These are phyloP conservation scores for Oenanthe oenanthe DNA, from an alignment of 2,113 vertebrate genomes.

Conservation along the genomic window DNA sequence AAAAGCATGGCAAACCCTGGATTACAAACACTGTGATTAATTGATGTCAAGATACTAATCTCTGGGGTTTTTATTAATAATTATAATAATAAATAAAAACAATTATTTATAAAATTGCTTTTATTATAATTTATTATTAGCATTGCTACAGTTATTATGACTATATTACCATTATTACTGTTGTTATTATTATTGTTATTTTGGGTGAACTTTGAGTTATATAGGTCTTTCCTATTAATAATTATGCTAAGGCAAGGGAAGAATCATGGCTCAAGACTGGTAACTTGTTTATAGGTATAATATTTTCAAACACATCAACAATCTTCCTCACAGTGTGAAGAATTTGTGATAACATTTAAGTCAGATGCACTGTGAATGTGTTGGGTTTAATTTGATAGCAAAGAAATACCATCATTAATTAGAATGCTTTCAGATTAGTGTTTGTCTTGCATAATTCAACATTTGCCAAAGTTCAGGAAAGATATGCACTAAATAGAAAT, in stretches of 20 bases:
- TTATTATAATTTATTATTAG: background rate
- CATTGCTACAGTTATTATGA: background rate
- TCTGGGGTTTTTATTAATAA: background rate
- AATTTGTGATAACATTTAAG: slow-evolving; percentile 1
- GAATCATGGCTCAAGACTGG: background rate
- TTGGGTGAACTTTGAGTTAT: slow-evolving; percentile 13
- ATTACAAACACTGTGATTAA: slow-evolving; percentile 60
- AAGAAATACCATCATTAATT: slow-evolving; percentile 61
- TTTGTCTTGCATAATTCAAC: slow-evolving; percentile 60
- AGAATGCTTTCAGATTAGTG: slow-evolving; percentile 61
- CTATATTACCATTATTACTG: background rate
- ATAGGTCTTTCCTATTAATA: background rate
- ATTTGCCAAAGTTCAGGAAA: slow-evolving; percentile 68
- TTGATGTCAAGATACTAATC: slow-evolving; percentile 51
- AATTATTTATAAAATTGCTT: background rate
- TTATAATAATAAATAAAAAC: background rate
- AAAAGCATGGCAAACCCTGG: slow-evolving; percentile 20
- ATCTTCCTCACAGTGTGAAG: background rate
- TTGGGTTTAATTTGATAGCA: slow-evolving; percentile 46
- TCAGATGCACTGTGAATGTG: background rate
- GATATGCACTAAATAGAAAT: slow-evolving; percentile 60
- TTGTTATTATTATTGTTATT: background rate
- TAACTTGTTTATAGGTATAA: background rate
- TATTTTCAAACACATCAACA: slow-evolving; percentile 1
- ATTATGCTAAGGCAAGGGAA: background rate